Conservation (phyloP, 2,888 invertebrate species). For the Euzetes globulus region DNA sequence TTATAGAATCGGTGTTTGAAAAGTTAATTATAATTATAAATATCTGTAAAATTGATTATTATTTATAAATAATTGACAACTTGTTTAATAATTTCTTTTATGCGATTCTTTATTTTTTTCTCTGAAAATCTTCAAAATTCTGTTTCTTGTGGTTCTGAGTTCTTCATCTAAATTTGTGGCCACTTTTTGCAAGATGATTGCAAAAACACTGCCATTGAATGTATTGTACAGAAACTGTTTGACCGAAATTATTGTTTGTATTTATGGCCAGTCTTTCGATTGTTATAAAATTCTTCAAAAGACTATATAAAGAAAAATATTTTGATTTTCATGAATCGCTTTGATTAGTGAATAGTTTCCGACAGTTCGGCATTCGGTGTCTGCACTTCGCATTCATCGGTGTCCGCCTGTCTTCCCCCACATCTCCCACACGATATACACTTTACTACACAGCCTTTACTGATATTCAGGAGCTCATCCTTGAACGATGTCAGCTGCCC, state of each 20-base stretch:
- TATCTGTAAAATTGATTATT: conserved; percentile 8
- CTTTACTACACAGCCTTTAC: too few species aligned
- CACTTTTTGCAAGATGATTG: background rate
- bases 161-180: background rate
- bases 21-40: conserved; percentile 8
- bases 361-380: too few species aligned
- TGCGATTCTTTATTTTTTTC: background rate
- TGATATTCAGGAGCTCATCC: conserved; percentile 3
- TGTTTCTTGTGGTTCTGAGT: background rate
- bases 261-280: background rate
- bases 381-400: background rate
- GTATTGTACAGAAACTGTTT: conserved; percentile 7
- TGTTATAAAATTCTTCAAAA: background rate
- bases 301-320: background rate
- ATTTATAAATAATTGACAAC: background rate
- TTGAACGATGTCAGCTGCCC: conserved; percentile 15
- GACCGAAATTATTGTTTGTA: background rate
- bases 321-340: background rate
- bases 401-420: background rate
- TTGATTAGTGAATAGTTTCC: too few species aligned
- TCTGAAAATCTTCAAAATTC: background rate
- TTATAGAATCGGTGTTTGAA: conserved; percentile 21
- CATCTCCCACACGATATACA: too few species aligned
- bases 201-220: conserved; percentile 17
- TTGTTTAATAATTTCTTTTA: conserved; percentile 1